Evolutionary conservation across 2,888 invertebrate genomes (phyloP).

Genomic region (Dasypolia templi): DNA sequence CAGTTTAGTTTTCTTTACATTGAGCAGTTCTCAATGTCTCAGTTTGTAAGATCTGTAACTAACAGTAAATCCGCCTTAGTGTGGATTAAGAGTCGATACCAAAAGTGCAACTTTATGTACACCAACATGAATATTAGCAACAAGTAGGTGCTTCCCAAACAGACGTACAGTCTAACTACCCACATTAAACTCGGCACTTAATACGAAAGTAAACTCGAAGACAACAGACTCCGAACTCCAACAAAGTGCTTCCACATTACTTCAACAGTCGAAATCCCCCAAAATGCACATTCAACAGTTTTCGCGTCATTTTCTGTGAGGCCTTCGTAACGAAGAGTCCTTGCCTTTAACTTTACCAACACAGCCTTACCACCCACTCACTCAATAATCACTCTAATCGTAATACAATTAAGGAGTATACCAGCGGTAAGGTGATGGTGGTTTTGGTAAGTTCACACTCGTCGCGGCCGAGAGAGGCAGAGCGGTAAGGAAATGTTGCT

Average conservation of each 20-base stretch:
- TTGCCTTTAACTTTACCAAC: slow-evolving; percentile 64
- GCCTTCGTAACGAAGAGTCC: slow-evolving; percentile 74
- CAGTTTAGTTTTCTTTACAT: too few relatives aligned
- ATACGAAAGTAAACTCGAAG: slow-evolving; percentile 48
- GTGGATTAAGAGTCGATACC: not conserved
- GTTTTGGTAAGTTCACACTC: slow-evolving; percentile 63
- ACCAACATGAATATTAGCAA: slow-evolving; percentile 10
- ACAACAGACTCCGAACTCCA: slow-evolving; percentile 46
- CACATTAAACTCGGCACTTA: slow-evolving; percentile 29
- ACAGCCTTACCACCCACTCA: not conserved
- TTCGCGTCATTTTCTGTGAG: slow-evolving; percentile 71
- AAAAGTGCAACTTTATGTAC: not conserved
- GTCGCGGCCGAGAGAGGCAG: slow-evolving; percentile 66
- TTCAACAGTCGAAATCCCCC: slow-evolving; percentile 62
- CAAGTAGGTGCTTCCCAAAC: slow-evolving; percentile 18
- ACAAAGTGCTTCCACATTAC: slow-evolving; percentile 56
- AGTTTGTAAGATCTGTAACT: not conserved
- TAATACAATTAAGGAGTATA: not conserved
- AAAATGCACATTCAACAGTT: slow-evolving; percentile 77
- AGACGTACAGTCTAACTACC: not conserved
- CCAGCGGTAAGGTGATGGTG: not conserved
- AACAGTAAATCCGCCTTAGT: not conserved
- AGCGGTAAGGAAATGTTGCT: slow-evolving; percentile 69
- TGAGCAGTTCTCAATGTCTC: not conserved
- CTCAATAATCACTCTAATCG: slow-evolving; percentile 34